Evolutionary conservation across 2,888 invertebrate species (phyloP), one percentile per base, ranked within the genome.

Genomic region (Tetranychus truncatus): DNA sequence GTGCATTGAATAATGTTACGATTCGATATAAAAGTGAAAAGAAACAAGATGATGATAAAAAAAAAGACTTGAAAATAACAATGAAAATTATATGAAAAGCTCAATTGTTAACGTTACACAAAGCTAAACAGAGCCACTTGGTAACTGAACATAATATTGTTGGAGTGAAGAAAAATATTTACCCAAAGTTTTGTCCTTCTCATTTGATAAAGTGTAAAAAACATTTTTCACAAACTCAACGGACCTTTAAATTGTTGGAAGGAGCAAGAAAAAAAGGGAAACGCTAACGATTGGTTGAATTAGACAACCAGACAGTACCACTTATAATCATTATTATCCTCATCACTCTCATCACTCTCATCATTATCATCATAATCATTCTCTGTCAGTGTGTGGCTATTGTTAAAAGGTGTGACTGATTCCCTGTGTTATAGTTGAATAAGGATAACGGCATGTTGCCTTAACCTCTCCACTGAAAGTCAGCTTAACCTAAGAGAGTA

Each of bases 151-250:
- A 34, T 34, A 34, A 34, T 34, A 34, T 34, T 34, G 34, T 34
- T 34, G 34, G 34, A 34, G 34, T 34, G 55, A 15, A 55, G 15
- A 55, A 55, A 15, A 55, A 55, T 55, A 55, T 55, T 55, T 55
- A 55, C 55, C 55, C 15, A 55, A 55, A 55, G 9, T 9, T 55
- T 55, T 55, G 9, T 55, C 55, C 55, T 55, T 15, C 15, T 55
- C 55, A 9, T 55, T 55, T 55, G 55, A 55, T 55, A 55, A 9
- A 55, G 55, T 55, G 9, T 55, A 55, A 55, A 55, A 55, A 55
- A 55, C 55, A 55, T 55, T 55, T 55, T 55, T 55, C 55, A 55
- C 55, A 55, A 55, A 55, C 55, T 55, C 55, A 55, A 55, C 55
- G 11, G 15, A 55, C 55, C 55, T 55, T 55, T 55, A 55, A 55